Evolutionary conservation across 37 sponge, comb jelly and placozoan genomes (phyloP).

Genomic region (Amphimedon queenslandica): DNA sequence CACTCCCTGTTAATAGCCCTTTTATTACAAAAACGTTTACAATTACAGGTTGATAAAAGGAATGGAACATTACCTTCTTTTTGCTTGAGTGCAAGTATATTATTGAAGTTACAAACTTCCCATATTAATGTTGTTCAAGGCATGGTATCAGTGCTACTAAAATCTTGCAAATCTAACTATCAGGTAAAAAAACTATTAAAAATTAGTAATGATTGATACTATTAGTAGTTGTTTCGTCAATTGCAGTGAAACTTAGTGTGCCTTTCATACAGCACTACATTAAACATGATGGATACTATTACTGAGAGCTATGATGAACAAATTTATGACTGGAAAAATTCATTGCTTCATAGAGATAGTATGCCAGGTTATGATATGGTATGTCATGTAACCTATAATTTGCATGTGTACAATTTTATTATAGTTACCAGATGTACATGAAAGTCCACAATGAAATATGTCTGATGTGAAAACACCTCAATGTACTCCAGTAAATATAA

Average conservation of each 20-base stretch:
- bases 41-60: not conserved
- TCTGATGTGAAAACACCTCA: not conserved
- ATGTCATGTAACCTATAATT: too few species aligned
- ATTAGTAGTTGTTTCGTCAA: not conserved
- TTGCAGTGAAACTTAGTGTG: not conserved
- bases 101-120: not conserved
- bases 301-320: not conserved
- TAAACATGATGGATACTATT: not conserved
- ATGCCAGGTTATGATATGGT: too few species aligned
- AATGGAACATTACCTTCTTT: not conserved
- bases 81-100: not conserved
- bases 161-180: not conserved
- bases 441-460: not conserved
- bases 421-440: not conserved
- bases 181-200: not conserved
- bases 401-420: too few species aligned
- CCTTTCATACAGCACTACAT: not conserved
- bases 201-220: not conserved
- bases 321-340: not conserved
- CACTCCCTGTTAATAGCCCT: not conserved
- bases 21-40: not conserved
- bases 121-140: constrained; percentile 1
- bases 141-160: not conserved
- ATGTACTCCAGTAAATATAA: not conserved
- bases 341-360: not conserved